Conservation (phyloP, 2,113 vertebrate species). For the Capricornis sumatraensis region DNA sequence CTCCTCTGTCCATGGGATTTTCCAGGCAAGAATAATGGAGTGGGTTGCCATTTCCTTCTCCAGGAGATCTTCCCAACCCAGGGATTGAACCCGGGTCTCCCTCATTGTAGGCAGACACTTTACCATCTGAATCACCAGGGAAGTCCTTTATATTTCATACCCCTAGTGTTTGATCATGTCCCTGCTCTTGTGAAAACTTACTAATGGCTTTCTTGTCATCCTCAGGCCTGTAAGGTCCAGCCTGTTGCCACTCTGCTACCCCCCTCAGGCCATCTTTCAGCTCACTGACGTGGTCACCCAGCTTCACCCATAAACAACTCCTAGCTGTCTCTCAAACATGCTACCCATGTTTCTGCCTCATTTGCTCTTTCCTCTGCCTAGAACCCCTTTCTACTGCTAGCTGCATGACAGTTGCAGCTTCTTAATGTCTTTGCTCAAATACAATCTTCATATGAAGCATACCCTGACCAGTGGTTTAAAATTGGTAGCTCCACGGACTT, state of each 20-base stretch:
- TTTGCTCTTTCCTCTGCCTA: background rate
- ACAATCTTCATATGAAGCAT: too few relatives aligned
- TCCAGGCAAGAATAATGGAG: background rate
- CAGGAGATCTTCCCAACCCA: too few relatives aligned
- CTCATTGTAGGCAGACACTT: too few relatives aligned
- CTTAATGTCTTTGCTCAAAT: background rate
- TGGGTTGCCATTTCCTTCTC: too few relatives aligned
- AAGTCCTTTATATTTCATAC: background rate
- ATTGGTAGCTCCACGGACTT: accelerated
- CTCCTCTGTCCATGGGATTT: background rate
- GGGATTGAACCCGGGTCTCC: too few relatives aligned
- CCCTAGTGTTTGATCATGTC: too few relatives aligned
- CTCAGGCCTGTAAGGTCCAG: background rate
- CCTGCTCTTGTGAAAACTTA: background rate
- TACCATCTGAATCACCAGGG: background rate
- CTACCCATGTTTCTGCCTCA: background rate
- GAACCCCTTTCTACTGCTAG: background rate
- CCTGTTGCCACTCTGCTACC: background rate
- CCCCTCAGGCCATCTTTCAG: background rate
- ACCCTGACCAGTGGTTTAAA: background rate
- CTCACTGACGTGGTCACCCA: too few relatives aligned
- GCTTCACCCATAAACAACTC: background rate
- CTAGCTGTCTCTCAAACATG: background rate
- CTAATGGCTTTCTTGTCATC: background rate
- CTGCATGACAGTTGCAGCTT: background rate